Evolutionary conservation across 2,113 vertebrate genomes (phyloP).

Genomic region (Rhinoptilus africanus): DNA sequence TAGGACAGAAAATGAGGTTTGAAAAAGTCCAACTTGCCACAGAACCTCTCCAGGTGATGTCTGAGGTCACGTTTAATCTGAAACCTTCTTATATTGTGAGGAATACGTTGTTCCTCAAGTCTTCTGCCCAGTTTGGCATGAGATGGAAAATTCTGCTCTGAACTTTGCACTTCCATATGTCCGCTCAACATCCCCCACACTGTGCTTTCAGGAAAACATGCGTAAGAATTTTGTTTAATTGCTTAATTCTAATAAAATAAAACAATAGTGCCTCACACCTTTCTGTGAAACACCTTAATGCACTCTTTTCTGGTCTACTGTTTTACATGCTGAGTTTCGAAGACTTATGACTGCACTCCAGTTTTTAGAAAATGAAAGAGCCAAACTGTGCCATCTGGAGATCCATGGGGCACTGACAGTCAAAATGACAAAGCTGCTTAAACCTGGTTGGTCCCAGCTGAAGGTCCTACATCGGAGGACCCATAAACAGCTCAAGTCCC

Average conservation of each 20-base stretch:
- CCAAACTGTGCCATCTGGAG: neutral
- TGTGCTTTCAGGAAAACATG: neutral
- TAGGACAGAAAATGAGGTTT: neutral
- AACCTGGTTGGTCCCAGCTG: neutral
- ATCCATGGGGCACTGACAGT: neutral
- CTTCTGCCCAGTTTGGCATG: neutral
- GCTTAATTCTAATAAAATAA: neutral
- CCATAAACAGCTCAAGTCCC: neutral
- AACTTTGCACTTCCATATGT: neutral
- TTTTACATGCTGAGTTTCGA: neutral
- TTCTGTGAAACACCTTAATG: neutral
- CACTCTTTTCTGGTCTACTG: neutral
- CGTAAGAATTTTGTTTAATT: neutral
- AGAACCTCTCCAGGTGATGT: neutral
- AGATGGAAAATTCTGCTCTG: neutral
- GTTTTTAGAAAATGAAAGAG: neutral
- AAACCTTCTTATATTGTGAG: neutral
- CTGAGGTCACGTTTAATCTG: neutral
- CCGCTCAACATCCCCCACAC: fast-evolving
- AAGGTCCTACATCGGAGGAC: neutral
- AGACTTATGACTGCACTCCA: neutral
- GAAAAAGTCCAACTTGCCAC: neutral
- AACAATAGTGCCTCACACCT: neutral
- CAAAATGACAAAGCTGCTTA: neutral
- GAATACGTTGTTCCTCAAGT: neutral